phyloP scores from a whole-genome alignment of 1,140 invertebrate genomes.

The Bombus polaris region DNA sequence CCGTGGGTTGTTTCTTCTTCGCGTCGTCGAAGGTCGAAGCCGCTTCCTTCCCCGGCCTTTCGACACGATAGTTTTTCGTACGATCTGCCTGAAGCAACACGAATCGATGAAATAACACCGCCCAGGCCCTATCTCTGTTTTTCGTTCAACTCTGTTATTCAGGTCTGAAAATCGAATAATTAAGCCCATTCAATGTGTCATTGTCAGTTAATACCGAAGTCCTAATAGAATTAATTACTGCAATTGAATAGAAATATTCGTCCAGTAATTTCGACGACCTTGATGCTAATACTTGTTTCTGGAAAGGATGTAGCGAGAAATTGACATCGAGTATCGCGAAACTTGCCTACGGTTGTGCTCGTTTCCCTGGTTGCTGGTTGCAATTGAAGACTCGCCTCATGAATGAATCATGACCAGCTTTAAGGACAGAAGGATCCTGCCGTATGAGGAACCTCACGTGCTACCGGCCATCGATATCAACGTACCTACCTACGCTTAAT shows the following conservation, averaged over 20 bases:
- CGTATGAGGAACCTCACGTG: constrained; percentile 40
- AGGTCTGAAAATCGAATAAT: constrained; percentile 16
- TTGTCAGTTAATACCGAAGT: constrained; percentile 4
- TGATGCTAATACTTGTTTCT: constrained; percentile 8
- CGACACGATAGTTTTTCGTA: constrained; percentile 40
- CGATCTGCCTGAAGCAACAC: neutral
- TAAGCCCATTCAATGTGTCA: constrained; percentile 18
- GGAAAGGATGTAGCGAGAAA: constrained; percentile 36
- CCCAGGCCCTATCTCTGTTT: neutral
- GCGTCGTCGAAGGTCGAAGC: constrained; percentile 39
- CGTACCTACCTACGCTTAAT: constrained; percentile 58
- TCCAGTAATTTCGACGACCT: constrained; percentile 38
- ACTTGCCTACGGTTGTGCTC: constrained; percentile 31
- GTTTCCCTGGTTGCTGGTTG: constrained; percentile 32
- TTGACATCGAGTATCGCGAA: constrained; percentile 35
- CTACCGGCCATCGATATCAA: constrained; percentile 45
- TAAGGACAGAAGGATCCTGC: constrained; percentile 52
- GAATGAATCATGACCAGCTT: constrained; percentile 64
- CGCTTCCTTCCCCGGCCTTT: constrained; percentile 28
- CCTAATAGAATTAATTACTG: constrained; percentile 8
- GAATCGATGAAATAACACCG: neutral
- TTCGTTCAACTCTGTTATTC: neutral
- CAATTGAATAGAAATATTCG: constrained; percentile 5
- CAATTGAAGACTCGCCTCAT: constrained; percentile 52
- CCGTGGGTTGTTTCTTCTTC: constrained; percentile 60